Evolutionary conservation across 1,140 invertebrate genomes (phyloP), one percentile per base, ranked within the genome.

Genomic region (Papilio polyxenes): DNA sequence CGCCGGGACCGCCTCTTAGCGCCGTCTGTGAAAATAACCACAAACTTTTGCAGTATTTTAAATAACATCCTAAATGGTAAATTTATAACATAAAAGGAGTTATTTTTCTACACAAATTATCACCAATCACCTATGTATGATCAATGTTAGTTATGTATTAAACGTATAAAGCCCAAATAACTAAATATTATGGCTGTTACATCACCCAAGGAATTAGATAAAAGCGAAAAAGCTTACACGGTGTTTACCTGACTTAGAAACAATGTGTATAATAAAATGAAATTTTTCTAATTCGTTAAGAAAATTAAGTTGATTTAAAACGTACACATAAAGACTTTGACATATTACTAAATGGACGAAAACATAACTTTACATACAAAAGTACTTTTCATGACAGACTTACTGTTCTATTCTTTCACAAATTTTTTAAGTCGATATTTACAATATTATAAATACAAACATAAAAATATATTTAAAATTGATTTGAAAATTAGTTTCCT

Each of bases 1-100:
- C 89, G 82, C 86, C 88, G 88, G 53, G 85, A 80, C 85, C 83
- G 86, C 85, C 86, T 86, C 86, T 90, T 93, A 93, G 87, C 92
- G 92, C 91, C 92, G 92, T 90, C 92, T 94, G 92, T 88, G 92
- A 92, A 91, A 88, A 92, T 87, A 93, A 92, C 87, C 90, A 94
- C 87, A 92, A 84, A 83, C 83, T 78, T 82, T 82, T 87, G 84
- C 85, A 86, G 84, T 82, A 51, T 84, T 82, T 69, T 65, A 69
- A 23, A 9, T 49, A 48, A n/a, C 49, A 51, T 49, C 23, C 20
- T 53, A 77, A 31, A 79, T 20, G n/a, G n/a, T n/a, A 56, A 23
- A 56, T 59, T 23, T 56, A 37, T 48, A 76, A 17, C 15, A 44
- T 59, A 77, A 78, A 44, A 78, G 48, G 3, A 84, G 20, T 78